Evolutionary conservation across 2,113 vertebrate genomes (phyloP), one percentile per base, ranked within the genome.

Genomic region (Clarias magur): DNA sequence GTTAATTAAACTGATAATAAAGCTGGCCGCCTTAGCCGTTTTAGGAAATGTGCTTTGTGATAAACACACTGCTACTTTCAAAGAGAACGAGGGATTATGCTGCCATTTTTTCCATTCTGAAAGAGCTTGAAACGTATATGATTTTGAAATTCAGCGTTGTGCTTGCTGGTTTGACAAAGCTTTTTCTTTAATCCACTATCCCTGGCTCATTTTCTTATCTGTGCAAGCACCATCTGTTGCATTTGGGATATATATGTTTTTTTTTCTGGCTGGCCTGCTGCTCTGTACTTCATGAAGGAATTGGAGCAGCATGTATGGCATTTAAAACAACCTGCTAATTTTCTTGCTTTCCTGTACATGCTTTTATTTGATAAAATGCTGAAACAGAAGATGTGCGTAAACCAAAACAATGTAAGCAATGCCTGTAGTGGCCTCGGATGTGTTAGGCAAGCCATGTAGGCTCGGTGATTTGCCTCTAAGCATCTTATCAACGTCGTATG

Each of bases 211-310:
- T 83, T 89, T 57, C 83, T 85, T 81, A 85, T 63, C 80, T 82
- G n/a, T 63, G 30, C 80, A 27, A 75, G 68, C 72, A 56, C 79
- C 86, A 83, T 86, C 88, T 89, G 88, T 87, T 83, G 88, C 82
- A 30, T 87, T 89, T 85, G 70, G 72, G 57, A 83, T 79, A 42
- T 76, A 76, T 19, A 68, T 53, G 16, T 38, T 38, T 38, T 38
- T 79, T 85, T 82, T 72, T 6, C 76, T 87, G 83, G 38, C 79
- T 82, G 86, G 56, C 7, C 60, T 60, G n/a, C 54, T 85, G 86
- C 38, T 75, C 34, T 12, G 48, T n/a, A 17, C 21, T 78, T 73
- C 9, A 54, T 60, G 16, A 54, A 78, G 63, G 79, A 79, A 56
- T 81, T 70, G 80, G 72, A 56, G 65, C 16, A 73, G 85, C 85